phyloP scores from a whole-genome alignment of 2,113 vertebrate genomes.

The Lichenostomus cassidix region DNA sequence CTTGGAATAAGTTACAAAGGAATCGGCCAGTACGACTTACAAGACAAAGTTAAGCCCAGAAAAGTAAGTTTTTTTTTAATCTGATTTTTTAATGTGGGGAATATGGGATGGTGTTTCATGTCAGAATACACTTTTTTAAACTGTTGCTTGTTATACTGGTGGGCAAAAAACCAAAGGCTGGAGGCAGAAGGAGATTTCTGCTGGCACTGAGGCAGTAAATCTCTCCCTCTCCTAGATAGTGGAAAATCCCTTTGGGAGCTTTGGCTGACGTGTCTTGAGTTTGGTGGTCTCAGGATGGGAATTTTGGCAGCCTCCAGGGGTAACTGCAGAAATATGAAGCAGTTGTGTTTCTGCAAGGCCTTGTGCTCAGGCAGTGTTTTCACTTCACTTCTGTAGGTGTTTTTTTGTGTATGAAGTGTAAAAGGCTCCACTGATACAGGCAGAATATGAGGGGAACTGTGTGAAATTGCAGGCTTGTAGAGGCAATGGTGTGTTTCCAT shows the following conservation, averaged over 20 bases:
- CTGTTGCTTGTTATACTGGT: not conserved
- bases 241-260: not conserved
- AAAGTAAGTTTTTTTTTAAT: conserved; percentile 79
- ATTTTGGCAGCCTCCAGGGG: not conserved
- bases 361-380: not conserved
- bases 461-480: not conserved
- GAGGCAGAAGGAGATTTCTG: not conserved
- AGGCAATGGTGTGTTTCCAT: not conserved
- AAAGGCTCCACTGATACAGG: not conserved
- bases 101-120: not conserved
- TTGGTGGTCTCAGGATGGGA: not conserved
- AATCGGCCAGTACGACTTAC: conserved; percentile 94
- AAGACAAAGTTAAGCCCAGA: conserved; percentile 95
- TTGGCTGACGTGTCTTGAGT: not conserved
- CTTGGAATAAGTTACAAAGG: conserved; percentile 97
- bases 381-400: not conserved
- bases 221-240: not conserved
- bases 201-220: not conserved
- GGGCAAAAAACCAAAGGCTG: not conserved
- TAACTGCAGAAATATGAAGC: not conserved
- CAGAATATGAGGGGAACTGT: accelerated
- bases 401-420: not conserved
- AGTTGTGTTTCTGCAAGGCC: not conserved
- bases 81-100: not conserved
- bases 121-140: not conserved